Evolutionary conservation across 2,797 vertebrate genomes (phyloP).

Genomic region (Myotis findleyi): DNA sequence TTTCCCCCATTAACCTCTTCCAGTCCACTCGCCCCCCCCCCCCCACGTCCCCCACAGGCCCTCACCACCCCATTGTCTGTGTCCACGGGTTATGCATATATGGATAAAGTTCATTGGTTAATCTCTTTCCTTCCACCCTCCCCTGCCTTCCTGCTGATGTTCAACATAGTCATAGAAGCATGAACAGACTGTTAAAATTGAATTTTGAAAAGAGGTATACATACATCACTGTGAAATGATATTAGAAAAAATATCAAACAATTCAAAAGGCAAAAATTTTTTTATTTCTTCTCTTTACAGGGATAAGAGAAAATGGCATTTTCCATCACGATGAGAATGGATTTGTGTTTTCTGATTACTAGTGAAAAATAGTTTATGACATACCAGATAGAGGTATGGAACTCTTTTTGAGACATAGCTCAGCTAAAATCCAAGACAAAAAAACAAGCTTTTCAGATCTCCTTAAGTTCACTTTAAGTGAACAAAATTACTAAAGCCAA

Average conservation of each 20-base stretch:
- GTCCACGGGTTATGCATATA: too few species aligned
- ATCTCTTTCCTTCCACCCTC: too few species aligned
- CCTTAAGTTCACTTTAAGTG: background rate
- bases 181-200: background rate
- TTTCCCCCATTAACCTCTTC: too few species aligned
- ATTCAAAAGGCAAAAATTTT: background rate
- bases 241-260: background rate
- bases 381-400: slow-evolving; percentile 85
- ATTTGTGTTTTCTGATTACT: background rate
- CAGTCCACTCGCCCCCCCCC: too few species aligned
- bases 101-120: too few species aligned
- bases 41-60: too few species aligned
- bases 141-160: too few species aligned
- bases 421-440: background rate
- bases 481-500: background rate
- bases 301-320: background rate
- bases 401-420: background rate
- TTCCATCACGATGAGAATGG: background rate
- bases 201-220: background rate
- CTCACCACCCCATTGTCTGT: too few species aligned
- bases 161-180: too few species aligned
- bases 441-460: background rate
- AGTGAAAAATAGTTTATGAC: background rate
- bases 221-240: background rate
- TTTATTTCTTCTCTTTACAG: background rate